These are phyloP conservation scores for Diaphora mendica DNA, from an alignment of 2,888 invertebrate genomes.

Conservation along the genomic window DNA sequence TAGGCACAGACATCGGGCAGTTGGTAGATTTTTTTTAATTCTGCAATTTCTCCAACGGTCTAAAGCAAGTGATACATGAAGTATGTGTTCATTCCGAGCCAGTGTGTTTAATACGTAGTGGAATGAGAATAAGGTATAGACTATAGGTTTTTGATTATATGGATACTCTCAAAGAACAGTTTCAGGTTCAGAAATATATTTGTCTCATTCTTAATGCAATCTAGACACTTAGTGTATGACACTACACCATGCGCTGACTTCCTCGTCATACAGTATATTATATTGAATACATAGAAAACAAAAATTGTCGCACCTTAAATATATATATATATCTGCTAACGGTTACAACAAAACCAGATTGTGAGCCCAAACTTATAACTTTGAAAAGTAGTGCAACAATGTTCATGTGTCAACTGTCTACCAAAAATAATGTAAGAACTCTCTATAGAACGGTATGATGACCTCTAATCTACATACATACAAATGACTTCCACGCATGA, in stretches of 20 bases:
- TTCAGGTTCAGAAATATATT: background rate
- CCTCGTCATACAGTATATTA: background rate
- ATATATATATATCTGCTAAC: constrained; percentile 27
- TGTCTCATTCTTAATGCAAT: background rate
- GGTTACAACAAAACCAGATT: constrained; percentile 48
- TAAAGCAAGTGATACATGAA: background rate
- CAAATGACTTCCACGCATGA: constrained; percentile 83
- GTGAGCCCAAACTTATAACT: constrained; percentile 47
- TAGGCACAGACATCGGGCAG: too few relatives aligned
- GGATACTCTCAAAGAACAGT: background rate
- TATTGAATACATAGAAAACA: background rate
- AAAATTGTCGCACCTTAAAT: constrained; percentile 17
- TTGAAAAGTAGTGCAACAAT: constrained; percentile 65
- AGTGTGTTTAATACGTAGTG: background rate
- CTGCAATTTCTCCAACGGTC: too few relatives aligned
- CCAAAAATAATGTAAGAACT: constrained; percentile 70
- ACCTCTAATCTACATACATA: constrained; percentile 84
- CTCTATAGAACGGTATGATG: constrained; percentile 77
- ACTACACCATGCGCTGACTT: background rate
- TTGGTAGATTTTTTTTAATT: too few relatives aligned
- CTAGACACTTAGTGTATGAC: background rate
- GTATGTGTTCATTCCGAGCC: too few relatives aligned
- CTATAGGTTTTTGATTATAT: background rate
- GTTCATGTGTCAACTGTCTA: constrained; percentile 70
- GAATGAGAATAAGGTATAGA: background rate